Conservation (phyloP, 2,113 vertebrate genomes). For the Gadus chalcogrammus region DNA sequence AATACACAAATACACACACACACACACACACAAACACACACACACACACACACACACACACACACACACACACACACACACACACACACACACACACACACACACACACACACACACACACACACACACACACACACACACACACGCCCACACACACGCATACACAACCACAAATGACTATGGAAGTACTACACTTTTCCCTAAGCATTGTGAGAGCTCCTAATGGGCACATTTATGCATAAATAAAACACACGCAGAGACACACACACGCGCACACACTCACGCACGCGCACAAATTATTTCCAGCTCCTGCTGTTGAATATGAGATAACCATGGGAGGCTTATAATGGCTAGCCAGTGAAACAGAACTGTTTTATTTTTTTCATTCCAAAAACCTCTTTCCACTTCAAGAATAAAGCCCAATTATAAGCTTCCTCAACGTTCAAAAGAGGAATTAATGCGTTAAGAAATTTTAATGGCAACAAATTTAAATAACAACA, state of each 20-base stretch:
- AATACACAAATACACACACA: background rate
- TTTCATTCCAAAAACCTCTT: conserved; percentile 42
- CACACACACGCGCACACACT: background rate
- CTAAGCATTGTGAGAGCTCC: too few species aligned
- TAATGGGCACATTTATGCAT: background rate
- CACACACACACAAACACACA: background rate
- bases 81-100: background rate
- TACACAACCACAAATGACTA: background rate
- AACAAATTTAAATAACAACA: background rate
- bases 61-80: background rate
- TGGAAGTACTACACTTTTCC: too few species aligned
- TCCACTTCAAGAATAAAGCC: conserved; percentile 41
- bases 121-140: too few species aligned
- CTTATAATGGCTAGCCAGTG: conserved; percentile 29
- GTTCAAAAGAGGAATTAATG: conserved; percentile 51
- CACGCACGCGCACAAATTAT: conserved; percentile 23
- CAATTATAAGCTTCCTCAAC: conserved; percentile 48
- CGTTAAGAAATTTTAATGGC: conserved; percentile 32
- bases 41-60: background rate
- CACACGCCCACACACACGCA: background rate
- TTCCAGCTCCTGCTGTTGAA: conserved; percentile 35
- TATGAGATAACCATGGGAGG: conserved; percentile 42
- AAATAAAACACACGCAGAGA: background rate
- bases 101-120: background rate
- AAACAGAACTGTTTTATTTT: conserved; percentile 15